phyloP scores from a whole-genome alignment of 2,888 invertebrate genomes.

The Diaprepes abbreviatus region DNA sequence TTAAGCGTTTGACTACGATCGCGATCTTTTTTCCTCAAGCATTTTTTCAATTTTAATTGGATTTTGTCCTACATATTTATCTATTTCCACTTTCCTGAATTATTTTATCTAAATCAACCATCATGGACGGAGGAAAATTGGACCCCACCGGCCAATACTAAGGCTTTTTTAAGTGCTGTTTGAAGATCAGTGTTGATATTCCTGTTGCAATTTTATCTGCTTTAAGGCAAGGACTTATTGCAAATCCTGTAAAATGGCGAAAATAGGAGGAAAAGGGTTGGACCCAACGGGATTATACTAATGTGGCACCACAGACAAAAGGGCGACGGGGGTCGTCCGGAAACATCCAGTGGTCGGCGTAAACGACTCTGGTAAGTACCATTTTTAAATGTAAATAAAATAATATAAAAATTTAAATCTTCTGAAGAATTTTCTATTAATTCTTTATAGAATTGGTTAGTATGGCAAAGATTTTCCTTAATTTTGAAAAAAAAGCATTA shows the following conservation, averaged over 20 bases:
- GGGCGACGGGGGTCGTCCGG: slow-evolving; percentile 67
- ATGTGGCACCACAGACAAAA: slow-evolving; percentile 66
- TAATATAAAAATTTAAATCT: no score
- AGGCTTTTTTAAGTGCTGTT: slow-evolving; percentile 48
- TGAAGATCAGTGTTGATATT: slow-evolving; percentile 28
- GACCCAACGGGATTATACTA: slow-evolving; percentile 67
- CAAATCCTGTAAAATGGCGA: slow-evolving; percentile 36
- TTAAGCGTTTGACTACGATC: slow-evolving; percentile 51
- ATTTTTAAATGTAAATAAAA: no score
- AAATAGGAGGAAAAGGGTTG: slow-evolving; percentile 58
- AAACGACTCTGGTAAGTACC: slow-evolving; percentile 66
- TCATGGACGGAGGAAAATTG: slow-evolving; percentile 66
- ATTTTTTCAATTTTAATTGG: slow-evolving; percentile 18
- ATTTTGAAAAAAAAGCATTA: no score
- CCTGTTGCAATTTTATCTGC: not conserved
- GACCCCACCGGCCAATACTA: slow-evolving; percentile 67
- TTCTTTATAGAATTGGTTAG: no score
- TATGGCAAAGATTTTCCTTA: no score
- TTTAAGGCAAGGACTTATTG: not conserved
- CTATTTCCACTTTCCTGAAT: not conserved
- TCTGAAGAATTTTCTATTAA: no score
- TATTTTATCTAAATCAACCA: slow-evolving; percentile 40
- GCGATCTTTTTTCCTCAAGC: slow-evolving; percentile 38
- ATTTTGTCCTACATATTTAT: slow-evolving; percentile 5
- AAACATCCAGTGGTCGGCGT: slow-evolving; percentile 67